A percentile compares a stretch with the other conserved stretches of the same genome.
Conservation (phyloP, 2,113 vertebrate species). For the Sphyrna mokarran region DNA sequence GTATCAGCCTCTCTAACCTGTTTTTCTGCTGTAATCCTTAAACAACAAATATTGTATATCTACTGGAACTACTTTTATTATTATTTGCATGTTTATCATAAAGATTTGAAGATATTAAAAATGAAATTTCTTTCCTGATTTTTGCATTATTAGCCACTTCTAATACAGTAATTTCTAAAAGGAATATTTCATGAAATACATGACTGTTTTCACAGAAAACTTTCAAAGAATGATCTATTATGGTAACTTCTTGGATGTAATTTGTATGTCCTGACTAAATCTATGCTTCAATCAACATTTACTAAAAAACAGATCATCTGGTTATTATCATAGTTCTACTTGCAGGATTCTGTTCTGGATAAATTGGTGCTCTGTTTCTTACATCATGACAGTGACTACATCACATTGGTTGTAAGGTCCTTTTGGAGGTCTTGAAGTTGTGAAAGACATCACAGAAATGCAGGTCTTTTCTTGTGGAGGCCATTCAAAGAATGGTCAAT, state of each 20-base stretch:
- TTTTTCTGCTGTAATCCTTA: constrained; percentile 18
- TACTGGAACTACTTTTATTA: constrained; percentile 8
- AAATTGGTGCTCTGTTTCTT: neutral
- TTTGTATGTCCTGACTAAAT: neutral
- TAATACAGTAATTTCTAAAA: constrained; percentile 32
- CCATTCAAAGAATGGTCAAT: neutral
- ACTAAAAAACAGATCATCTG: neutral
- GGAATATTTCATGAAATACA: neutral
- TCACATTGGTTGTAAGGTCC: neutral
- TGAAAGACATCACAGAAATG: neutral
- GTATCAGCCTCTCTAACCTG: neutral
- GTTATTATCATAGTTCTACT: neutral
- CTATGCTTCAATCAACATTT: neutral
- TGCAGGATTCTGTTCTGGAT: neutral
- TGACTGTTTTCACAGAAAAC: neutral
- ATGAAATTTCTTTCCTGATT: constrained; percentile 10
- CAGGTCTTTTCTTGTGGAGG: neutral
- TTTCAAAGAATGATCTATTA: neutral
- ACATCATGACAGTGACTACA: neutral
- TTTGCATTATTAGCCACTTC: neutral
- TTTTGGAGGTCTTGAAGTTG: neutral
- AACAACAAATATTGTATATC: constrained; percentile 16
- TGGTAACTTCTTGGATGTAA: neutral
- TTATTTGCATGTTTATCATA: constrained; percentile 7
- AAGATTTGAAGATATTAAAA: constrained; percentile 34